These are phyloP conservation scores for Galerucella calmariensis DNA, from an alignment of 2,888 invertebrate genomes.

Conservation along the genomic window DNA sequence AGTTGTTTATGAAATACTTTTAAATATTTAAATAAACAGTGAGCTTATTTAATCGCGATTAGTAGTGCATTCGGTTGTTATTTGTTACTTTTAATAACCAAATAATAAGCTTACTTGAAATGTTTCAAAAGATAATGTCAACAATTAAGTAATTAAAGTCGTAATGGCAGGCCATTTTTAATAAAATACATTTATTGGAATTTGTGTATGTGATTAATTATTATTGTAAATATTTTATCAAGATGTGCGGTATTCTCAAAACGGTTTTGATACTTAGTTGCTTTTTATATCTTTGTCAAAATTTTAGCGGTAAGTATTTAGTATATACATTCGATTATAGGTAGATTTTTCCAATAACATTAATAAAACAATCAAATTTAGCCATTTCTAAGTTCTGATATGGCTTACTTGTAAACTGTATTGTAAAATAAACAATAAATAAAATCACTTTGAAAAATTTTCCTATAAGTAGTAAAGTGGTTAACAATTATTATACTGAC, in stretches of 20 bases:
- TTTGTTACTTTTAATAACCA: conserved; percentile 3
- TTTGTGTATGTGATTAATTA: conserved; percentile 27
- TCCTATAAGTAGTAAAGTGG: not conserved
- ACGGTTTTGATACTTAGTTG: conserved; percentile 55
- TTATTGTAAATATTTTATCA: conserved; percentile 25
- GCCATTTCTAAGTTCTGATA: conserved; percentile 3
- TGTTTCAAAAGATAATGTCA: conserved; percentile 42
- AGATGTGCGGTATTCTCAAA: conserved; percentile 54
- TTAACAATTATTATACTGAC: not conserved
- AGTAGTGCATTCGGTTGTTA: not conserved
- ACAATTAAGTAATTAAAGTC: conserved; percentile 50
- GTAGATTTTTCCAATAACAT: conserved; percentile 20
- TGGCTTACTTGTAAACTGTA: not conserved
- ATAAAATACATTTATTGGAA: conserved; percentile 49
- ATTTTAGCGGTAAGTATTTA: conserved; percentile 55
- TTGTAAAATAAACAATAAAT: not conserved
- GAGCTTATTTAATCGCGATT: conserved; percentile 8
- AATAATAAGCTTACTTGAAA: conserved; percentile 3
- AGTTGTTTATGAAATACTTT: conserved; percentile 32
- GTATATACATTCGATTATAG: not conserved
- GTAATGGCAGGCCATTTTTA: conserved; percentile 56
- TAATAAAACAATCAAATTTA: conserved; percentile 12
- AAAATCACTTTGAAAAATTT: not conserved
- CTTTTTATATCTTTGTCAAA: conserved; percentile 58
- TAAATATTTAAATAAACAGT: conserved; percentile 18